A percentile compares a stretch with the other conserved stretches of the same genome.
These are phyloP conservation scores for Gryon sp. DNA, from an alignment of 1,140 invertebrate genomes.

Conservation along the genomic window DNA sequence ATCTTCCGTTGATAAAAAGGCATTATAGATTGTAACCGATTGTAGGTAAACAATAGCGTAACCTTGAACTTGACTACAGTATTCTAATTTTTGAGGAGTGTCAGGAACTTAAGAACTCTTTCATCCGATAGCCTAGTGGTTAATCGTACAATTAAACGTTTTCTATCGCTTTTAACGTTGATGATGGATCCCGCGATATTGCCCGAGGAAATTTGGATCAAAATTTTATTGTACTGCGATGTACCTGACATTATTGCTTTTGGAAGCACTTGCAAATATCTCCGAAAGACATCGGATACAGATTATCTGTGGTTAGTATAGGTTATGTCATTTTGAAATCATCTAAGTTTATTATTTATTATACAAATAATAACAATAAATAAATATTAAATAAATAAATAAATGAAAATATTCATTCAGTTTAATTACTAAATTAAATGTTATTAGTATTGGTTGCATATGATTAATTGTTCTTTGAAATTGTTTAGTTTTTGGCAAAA, in stretches of 20 bases:
- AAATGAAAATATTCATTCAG: no score
- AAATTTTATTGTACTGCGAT: conserved; percentile 78
- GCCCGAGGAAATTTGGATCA: conserved; percentile 79
- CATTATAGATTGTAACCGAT: no score
- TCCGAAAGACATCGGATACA: conserved; percentile 76
- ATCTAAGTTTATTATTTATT: no score
- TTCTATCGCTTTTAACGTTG: conserved; percentile 70
- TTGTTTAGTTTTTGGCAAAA: no score
- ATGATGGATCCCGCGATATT: conserved; percentile 79
- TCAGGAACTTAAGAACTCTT: conserved; percentile 69
- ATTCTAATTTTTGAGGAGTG: conserved; percentile 75
- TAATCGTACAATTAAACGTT: conserved; percentile 64
- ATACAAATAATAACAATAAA: no score
- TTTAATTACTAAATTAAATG: no score
- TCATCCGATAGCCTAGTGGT: conserved; percentile 61
- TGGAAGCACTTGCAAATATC: conserved; percentile 78
- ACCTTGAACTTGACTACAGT: conserved; percentile 79
- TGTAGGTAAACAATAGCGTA: conserved; percentile 60
- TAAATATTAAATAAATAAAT: no score
- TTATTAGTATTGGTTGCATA: no score
- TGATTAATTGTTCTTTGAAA: no score
- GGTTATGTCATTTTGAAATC: conserved; percentile 70
- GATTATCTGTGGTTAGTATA: conserved; percentile 78
- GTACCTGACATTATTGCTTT: conserved; percentile 79
- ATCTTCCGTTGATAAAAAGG: background rate